These are phyloP conservation scores for Clarias fuscus DNA, from an alignment of 2,797 vertebrate species.

Conservation along the genomic window DNA sequence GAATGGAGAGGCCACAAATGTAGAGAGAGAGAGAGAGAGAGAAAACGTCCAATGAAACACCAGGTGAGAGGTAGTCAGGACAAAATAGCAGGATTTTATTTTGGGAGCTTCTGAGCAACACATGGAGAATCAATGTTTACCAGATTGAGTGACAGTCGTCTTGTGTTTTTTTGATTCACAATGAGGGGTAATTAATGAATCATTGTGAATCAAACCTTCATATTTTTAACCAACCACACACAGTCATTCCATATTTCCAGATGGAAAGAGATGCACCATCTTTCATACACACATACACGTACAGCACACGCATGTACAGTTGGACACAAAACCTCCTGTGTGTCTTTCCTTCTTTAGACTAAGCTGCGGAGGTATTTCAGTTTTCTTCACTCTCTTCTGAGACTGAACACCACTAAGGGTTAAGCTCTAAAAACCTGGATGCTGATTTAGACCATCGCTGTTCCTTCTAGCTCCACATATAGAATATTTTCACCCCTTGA, in stretches of 20 bases:
- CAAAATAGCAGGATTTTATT: background rate
- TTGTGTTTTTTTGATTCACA: background rate
- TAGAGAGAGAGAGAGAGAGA: background rate
- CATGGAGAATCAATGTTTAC: background rate
- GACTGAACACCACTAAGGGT: conserved; percentile 1
- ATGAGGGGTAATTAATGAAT: background rate
- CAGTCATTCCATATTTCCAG: background rate
- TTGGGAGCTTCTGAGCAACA: background rate
- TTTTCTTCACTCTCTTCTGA: background rate
- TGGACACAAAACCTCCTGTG: background rate
- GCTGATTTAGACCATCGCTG: background rate
- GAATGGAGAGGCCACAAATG: background rate
- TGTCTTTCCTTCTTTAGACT: background rate
- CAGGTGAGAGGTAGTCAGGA: background rate
- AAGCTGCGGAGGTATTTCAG: background rate
- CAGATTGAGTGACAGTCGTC: background rate
- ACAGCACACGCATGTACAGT: background rate
- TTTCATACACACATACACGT: background rate
- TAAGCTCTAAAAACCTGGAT: conserved; percentile 3
- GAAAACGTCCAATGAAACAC: background rate
- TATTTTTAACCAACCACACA: background rate
- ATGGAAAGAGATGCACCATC: background rate
- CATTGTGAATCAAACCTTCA: background rate
- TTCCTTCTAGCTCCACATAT: conserved; percentile 10
- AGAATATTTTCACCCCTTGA: background rate